phyloP scores from a whole-genome alignment of 2,113 vertebrate species.

The Rattus rattus region DNA sequence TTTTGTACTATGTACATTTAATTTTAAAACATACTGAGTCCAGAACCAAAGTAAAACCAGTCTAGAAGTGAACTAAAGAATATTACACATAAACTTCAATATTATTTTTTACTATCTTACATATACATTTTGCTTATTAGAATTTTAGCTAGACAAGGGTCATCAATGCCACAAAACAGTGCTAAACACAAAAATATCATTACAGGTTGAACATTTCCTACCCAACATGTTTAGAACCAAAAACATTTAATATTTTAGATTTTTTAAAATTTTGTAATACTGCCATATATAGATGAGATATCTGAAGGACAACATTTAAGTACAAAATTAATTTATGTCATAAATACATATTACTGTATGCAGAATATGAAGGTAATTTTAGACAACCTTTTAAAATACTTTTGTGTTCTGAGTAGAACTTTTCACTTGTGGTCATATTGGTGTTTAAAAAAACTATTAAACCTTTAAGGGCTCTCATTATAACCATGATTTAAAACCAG shows the following conservation, averaged over 20 bases:
- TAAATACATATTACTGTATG: not conserved
- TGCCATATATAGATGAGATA: not conserved
- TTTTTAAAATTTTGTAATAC: not conserved
- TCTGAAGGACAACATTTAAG: not conserved
- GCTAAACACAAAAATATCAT: conserved; percentile 30
- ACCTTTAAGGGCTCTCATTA: not conserved
- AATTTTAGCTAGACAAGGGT: conserved; percentile 8
- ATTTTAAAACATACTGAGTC: conserved; percentile 39
- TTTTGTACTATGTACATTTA: conserved; percentile 17
- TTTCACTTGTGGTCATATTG: not conserved
- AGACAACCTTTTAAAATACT: not conserved
- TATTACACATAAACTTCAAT: not conserved
- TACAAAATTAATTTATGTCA: not conserved
- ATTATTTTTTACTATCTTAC: conserved; percentile 27
- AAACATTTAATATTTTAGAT: not conserved
- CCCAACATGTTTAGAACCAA: not conserved
- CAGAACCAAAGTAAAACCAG: conserved; percentile 13
- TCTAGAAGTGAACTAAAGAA: conserved; percentile 33
- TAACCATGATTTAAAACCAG: conserved; percentile 42
- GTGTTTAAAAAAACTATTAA: not conserved
- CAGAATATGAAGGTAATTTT: not conserved
- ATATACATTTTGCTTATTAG: conserved; percentile 11
- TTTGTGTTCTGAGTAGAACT: not conserved
- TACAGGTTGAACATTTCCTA: not conserved
- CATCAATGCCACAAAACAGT: conserved; percentile 35